phyloP scores from a whole-genome alignment of 1,140 invertebrate genomes.

The Drosophila sp. region DNA sequence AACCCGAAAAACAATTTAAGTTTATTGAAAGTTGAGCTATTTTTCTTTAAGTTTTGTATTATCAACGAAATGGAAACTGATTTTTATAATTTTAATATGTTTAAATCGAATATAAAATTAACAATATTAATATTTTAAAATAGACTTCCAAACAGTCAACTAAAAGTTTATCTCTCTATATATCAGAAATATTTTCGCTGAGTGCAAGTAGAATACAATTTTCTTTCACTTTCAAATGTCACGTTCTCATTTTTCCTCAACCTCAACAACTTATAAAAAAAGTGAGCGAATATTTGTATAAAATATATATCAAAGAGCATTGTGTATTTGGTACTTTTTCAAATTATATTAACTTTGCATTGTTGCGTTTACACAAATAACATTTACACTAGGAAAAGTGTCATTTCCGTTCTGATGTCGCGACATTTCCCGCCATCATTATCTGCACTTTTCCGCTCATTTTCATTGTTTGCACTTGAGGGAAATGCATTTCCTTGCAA shows the following conservation, averaged over 20 bases:
- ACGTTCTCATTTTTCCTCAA: neutral
- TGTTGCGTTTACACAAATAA: constrained; percentile 21
- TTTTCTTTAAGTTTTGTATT: no score
- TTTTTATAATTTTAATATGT: no score
- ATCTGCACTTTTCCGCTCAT: constrained; percentile 26
- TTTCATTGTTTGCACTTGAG: constrained; percentile 34
- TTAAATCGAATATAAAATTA: no score
- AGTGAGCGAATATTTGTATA: neutral
- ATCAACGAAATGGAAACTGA: no score
- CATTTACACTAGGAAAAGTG: constrained; percentile 42
- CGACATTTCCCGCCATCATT: constrained; percentile 59
- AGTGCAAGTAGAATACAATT: constrained; percentile 24
- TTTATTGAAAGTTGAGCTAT: no score
- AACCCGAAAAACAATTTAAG: no score
- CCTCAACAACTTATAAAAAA: neutral
- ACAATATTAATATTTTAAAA: no score
- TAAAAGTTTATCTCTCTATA: no score
- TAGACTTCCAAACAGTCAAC: no score
- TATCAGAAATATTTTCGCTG: neutral
- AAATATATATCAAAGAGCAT: neutral
- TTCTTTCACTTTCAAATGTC: constrained; percentile 10
- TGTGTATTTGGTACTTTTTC: neutral
- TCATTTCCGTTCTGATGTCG: constrained; percentile 58
- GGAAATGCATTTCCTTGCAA: constrained; percentile 57
- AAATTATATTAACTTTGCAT: constrained; percentile 4